These are phyloP conservation scores for Drosophila nigromelanica DNA, from an alignment of 1,140 invertebrate genomes.

Conservation along the genomic window DNA sequence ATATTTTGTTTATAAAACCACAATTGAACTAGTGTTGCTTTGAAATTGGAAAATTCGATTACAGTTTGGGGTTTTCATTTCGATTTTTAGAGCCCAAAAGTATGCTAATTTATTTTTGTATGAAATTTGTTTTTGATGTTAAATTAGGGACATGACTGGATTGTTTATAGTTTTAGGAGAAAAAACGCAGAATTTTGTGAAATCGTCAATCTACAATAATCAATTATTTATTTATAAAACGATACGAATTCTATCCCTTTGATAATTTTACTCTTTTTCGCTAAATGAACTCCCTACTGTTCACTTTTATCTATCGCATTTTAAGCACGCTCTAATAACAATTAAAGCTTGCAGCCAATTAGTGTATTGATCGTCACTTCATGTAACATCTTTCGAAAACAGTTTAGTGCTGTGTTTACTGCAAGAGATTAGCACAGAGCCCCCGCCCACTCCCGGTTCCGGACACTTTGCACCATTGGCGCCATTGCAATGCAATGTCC, in stretches of 20 bases:
- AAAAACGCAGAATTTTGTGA: no score
- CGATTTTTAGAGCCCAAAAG: background rate
- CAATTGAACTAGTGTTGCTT: background rate
- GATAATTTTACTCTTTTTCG: no score
- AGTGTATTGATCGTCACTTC: conserved; percentile 15
- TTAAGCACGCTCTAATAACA: conserved; percentile 1
- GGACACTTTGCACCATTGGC: background rate
- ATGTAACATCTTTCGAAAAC: background rate
- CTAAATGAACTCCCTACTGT: background rate
- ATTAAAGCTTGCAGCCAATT: conserved; percentile 12
- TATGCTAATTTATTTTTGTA: background rate
- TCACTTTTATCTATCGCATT: background rate
- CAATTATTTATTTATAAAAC: no score
- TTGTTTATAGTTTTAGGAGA: no score
- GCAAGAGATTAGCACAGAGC: background rate
- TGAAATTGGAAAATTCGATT: background rate
- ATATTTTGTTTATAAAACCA: conserved; percentile 6
- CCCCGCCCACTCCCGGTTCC: background rate
- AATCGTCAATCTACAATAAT: no score
- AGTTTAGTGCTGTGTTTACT: conserved; percentile 12
- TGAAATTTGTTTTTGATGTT: no score
- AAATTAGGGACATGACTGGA: no score
- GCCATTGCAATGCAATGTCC: conserved; percentile 7
- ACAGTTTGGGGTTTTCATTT: conserved; percentile 2
- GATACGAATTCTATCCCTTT: no score